Conservation (phyloP, 2,888 invertebrate genomes). For the Nymphalis c-album region DNA sequence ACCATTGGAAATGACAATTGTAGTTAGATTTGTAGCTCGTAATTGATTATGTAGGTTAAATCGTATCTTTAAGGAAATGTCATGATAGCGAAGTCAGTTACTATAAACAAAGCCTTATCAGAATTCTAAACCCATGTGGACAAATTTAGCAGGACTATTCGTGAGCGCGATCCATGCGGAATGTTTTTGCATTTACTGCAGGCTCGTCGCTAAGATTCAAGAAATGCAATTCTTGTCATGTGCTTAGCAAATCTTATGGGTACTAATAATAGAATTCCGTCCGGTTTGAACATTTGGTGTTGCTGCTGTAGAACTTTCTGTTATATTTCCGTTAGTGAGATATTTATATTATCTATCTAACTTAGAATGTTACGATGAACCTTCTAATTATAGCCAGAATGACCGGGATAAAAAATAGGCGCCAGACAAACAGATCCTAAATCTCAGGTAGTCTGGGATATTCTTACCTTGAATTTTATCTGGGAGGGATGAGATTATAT, state of each 20-base stretch:
- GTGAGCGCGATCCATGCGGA: constrained; percentile 40
- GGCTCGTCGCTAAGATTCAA: constrained; percentile 27
- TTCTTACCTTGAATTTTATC: constrained; percentile 17
- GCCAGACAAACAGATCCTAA: constrained; percentile 19
- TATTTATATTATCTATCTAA: background rate
- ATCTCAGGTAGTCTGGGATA: constrained; percentile 19
- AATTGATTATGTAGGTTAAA: constrained; percentile 3
- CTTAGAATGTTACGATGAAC: background rate
- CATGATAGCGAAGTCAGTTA: background rate
- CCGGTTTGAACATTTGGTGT: constrained; percentile 11
- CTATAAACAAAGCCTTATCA: constrained; percentile 33
- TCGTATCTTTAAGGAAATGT: constrained; percentile 7
- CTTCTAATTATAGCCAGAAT: background rate
- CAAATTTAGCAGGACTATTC: constrained; percentile 48
- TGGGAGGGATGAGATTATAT: constrained; percentile 8
- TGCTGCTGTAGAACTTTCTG: background rate
- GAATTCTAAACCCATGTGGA: constrained; percentile 36
- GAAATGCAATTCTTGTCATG: constrained; percentile 34
- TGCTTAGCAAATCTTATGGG: constrained; percentile 32
- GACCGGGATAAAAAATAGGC: constrained; percentile 9
- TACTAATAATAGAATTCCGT: constrained; percentile 26
- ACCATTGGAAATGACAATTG: background rate
- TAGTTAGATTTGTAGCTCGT: background rate
- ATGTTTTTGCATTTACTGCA: constrained; percentile 39
- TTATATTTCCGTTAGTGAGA: constrained; percentile 6